Conservation (phyloP, 1,140 invertebrate species). For the Macrobrachium rosenbergii region DNA sequence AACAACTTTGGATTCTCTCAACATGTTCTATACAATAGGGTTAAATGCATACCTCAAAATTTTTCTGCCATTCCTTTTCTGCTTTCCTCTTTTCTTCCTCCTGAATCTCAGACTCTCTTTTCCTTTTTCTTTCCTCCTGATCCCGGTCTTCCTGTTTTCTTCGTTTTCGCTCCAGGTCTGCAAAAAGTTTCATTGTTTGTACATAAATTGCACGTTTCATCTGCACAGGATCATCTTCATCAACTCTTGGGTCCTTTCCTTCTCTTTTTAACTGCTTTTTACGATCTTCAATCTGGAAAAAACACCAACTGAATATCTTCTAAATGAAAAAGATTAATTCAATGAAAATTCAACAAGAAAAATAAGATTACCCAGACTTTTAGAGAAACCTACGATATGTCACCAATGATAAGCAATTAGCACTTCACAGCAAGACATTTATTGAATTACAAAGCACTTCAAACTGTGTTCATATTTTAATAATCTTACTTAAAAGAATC, state of each 20-base stretch:
- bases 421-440: no score
- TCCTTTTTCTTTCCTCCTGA: constrained; percentile 94
- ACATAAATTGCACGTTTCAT: constrained; percentile 96
- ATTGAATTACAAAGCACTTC: no score
- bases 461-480: no score
- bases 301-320: neutral
- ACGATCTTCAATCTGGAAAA: constrained; percentile 88
- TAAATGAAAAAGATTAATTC: no score
- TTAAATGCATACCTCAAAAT: constrained; percentile 86
- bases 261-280: constrained; percentile 95
- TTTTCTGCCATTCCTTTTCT: constrained; percentile 96
- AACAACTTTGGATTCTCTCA: no score
- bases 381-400: no score
- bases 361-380: no score
- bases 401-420: no score
- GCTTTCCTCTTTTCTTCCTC: constrained; percentile 90
- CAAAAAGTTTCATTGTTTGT: constrained; percentile 98
- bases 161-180: constrained; percentile 91
- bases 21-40: no score
- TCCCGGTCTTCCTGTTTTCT: constrained; percentile 84
- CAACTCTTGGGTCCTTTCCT: constrained; percentile 79
- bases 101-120: constrained; percentile 93
- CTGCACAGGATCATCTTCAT: constrained; percentile 94
- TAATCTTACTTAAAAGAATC: no score
- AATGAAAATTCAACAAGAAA: no score